Evolutionary conservation across 92 coral and sea anemone genomes (phyloP).

Genomic region (Paragorgia papillata): DNA sequence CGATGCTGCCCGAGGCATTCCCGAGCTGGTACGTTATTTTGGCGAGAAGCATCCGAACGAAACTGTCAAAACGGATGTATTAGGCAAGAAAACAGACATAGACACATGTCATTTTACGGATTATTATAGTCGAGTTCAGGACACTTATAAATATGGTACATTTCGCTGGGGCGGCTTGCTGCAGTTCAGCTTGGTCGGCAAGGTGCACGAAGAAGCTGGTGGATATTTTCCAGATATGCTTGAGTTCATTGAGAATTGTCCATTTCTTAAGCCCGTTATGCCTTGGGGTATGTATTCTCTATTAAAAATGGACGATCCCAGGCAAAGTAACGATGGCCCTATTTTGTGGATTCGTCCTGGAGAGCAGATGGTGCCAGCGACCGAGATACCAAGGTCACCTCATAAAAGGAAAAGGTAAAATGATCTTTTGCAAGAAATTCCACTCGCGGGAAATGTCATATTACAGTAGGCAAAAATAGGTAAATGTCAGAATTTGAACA

Average conservation of each 20-base stretch:
- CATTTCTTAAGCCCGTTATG: slow-evolving; percentile 87
- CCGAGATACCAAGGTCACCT: slow-evolving; percentile 86
- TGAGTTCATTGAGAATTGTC: slow-evolving; percentile 83
- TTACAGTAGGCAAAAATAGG: no score
- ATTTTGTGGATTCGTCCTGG: slow-evolving; percentile 99
- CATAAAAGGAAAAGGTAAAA: slow-evolving; percentile 87
- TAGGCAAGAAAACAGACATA: slow-evolving; percentile 85
- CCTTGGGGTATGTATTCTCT: slow-evolving; percentile 96
- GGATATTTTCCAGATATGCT: slow-evolving; percentile 93
- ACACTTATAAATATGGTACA: slow-evolving; percentile 79
- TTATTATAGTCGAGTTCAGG: slow-evolving; percentile 73
- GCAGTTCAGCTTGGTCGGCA: slow-evolving; percentile 98
- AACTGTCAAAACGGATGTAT: slow-evolving; percentile 75
- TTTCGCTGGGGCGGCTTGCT: slow-evolving; percentile 84
- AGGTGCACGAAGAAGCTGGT: slow-evolving; percentile 94
- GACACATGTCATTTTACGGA: slow-evolving; percentile 90
- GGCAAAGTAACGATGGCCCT: slow-evolving; percentile 98
- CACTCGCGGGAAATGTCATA: background rate
- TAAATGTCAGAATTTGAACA: no score
- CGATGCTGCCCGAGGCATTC: slow-evolving; percentile 82
- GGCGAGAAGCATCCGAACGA: slow-evolving; percentile 75
- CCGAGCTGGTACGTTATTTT: slow-evolving; percentile 89
- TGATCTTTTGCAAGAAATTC: background rate
- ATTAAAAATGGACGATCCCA: slow-evolving; percentile 69
- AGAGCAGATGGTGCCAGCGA: slow-evolving; percentile 93